Evolutionary conservation across 2,113 vertebrate genomes (phyloP), one percentile per base, ranked within the genome.

Genomic region (Boleophthalmus pectinirostris): DNA sequence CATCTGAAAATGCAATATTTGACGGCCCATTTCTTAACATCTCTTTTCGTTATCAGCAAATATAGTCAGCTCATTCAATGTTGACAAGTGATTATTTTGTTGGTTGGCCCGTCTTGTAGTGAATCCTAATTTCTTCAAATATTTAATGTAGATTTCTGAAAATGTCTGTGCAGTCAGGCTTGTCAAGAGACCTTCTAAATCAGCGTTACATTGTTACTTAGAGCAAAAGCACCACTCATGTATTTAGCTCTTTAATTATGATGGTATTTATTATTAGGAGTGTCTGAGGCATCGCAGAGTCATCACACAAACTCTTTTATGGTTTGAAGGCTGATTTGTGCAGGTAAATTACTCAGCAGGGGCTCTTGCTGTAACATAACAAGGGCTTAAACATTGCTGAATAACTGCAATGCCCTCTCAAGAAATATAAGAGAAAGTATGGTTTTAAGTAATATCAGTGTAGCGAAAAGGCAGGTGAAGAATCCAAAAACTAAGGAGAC

Each of bases 281-380:
- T 13, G 13, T 58, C 56, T 61, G 25, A 61, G 53, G 53, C 53
- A 56, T 56, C 53, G 24, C 24, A 61, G 56, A 58, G 58, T 61
- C 58, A 33, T 61, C 58, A 61, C 58, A 61, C 25, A 61, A 33
- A 61, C 1, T 61, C 25, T 61, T 61, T 61, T 61, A 61, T 33
- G 25, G 23, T 58, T 58, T 58, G 23, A 58, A 12, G 23, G 25
- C 16, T 61, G 58, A 61, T 61, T 61, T 61, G 25, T 61, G 58
- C 1, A 9, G 58, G 58, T 61, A 61, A 61, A 61, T 61, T 61
- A 61, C 25, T 29, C 25, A 33, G 58, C 58, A 60, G 25, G 57
- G 25, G 58, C 25, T 1, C 57, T 29, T 57, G n/a, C 54, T 33
- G 25, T 18, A 15, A 73, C 29, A 15, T 33, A 33, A 14, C 25